Percentiles rank a stretch among this genome's conserved stretches.
Evolutionary conservation across 1,140 invertebrate species (phyloP).

Genomic region (Cotesia vestalis): DNA sequence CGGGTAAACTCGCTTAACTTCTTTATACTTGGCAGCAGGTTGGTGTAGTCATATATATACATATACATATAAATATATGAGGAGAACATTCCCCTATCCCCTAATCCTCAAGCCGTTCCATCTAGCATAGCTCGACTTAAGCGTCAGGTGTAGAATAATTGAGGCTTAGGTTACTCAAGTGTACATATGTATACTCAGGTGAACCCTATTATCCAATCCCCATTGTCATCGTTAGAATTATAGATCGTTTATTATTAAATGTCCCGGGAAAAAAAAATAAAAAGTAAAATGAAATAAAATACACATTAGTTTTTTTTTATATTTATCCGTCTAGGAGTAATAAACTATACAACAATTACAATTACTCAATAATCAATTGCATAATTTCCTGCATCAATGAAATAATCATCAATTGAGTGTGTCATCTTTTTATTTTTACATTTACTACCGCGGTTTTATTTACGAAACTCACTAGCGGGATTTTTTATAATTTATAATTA

Average conservation of each 20-base stretch:
- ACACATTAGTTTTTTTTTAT: neutral
- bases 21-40: too few relatives aligned
- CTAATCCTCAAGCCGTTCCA: too few relatives aligned
- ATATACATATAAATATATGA: too few relatives aligned
- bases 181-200: constrained; percentile 23
- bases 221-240: neutral
- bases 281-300: neutral
- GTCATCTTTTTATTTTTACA: too few relatives aligned
- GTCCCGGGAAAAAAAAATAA: neutral
- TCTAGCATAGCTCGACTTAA: neutral
- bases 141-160: constrained; percentile 8
- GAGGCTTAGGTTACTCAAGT: constrained; percentile 21
- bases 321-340: neutral
- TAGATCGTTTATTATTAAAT: neutral
- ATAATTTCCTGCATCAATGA: neutral
- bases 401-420: constrained; percentile 6
- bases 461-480: too few relatives aligned
- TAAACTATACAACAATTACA: neutral
- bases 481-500: too few relatives aligned
- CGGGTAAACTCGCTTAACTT: neutral
- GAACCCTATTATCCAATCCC: neutral
- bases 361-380: neutral
- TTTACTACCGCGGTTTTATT: too few relatives aligned
- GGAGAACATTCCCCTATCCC: too few relatives aligned
- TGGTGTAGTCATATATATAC: too few relatives aligned